Evolutionary conservation across 2,888 invertebrate species (phyloP).

Genomic region (Pseudococcus jackbeardsleyi): DNA sequence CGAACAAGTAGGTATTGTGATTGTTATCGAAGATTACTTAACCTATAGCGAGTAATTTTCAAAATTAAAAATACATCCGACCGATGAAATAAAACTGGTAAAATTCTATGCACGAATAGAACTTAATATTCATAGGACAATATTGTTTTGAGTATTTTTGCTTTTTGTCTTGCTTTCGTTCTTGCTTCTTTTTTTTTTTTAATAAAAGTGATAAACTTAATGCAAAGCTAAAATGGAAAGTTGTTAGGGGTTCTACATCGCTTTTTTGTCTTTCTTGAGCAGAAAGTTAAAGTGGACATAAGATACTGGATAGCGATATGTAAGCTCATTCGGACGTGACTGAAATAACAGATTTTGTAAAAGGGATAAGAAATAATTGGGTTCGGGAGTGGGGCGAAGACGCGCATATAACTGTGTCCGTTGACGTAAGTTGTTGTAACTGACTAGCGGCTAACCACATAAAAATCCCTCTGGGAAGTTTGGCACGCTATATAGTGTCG

Average conservation of each 20-base stretch:
- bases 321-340: conserved; percentile 55
- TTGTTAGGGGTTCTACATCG: conserved; percentile 51
- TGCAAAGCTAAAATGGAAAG: conserved; percentile 51
- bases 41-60: conserved; percentile 37
- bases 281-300: conserved; percentile 54
- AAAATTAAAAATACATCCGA: conserved; percentile 48
- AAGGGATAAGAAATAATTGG: conserved; percentile 53
- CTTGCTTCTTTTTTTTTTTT: conserved; percentile 5
- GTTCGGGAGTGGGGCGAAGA: conserved; percentile 37
- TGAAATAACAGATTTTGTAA: conserved; percentile 50
- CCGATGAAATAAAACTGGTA: conserved; percentile 16
- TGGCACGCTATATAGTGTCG: conserved; percentile 54
- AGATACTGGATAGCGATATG: conserved; percentile 55
- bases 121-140: conserved; percentile 47
- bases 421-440: conserved; percentile 56
- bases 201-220: conserved; percentile 55
- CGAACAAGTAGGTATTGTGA: conserved; percentile 1
- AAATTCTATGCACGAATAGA: conserved; percentile 42
- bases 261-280: conserved; percentile 21
- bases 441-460: conserved; percentile 51
- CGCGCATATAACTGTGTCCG: conserved; percentile 45
- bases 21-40: conserved; percentile 25
- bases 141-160: conserved; percentile 38
- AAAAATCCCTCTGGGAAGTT: conserved; percentile 55
- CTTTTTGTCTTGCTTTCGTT: neutral